phyloP scores from a whole-genome alignment of 2,797 vertebrate species.

The Protosalanx chinensis region DNA sequence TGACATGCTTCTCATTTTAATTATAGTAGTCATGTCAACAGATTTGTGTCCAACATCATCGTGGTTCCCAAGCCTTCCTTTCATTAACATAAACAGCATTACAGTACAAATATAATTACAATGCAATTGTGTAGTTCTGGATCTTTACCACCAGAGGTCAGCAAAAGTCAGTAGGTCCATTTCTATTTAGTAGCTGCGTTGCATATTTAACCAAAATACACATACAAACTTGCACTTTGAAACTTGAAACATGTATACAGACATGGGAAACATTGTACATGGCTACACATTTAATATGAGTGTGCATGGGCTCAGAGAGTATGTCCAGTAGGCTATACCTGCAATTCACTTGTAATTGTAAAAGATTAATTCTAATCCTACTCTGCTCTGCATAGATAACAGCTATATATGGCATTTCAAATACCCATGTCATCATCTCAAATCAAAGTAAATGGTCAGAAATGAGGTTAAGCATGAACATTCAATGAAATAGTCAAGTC shows the following conservation, averaged over 20 bases:
- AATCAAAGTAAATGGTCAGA: neutral
- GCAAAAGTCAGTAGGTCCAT: neutral
- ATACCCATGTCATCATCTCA: neutral
- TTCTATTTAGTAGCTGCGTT: neutral
- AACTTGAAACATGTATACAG: neutral
- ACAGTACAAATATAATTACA: neutral
- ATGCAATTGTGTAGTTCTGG: neutral
- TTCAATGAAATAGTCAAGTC: neutral
- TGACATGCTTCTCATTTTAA: neutral
- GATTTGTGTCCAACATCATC: neutral
- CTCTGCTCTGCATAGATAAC: neutral
- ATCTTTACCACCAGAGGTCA: neutral
- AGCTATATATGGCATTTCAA: neutral
- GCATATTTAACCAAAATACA: neutral
- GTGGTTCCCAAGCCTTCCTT: neutral
- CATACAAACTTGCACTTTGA: neutral
- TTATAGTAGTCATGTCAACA: neutral
- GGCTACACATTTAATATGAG: too few relatives aligned
- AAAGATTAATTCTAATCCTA: too few relatives aligned
- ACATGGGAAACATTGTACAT: too few relatives aligned
- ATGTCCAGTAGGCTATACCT: too few relatives aligned
- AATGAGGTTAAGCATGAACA: neutral
- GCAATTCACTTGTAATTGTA: too few relatives aligned
- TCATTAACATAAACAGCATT: neutral
- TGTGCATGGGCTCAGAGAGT: too few relatives aligned